phyloP scores from a whole-genome alignment of 2,113 vertebrate genomes.

The Acinonyx jubatus region DNA sequence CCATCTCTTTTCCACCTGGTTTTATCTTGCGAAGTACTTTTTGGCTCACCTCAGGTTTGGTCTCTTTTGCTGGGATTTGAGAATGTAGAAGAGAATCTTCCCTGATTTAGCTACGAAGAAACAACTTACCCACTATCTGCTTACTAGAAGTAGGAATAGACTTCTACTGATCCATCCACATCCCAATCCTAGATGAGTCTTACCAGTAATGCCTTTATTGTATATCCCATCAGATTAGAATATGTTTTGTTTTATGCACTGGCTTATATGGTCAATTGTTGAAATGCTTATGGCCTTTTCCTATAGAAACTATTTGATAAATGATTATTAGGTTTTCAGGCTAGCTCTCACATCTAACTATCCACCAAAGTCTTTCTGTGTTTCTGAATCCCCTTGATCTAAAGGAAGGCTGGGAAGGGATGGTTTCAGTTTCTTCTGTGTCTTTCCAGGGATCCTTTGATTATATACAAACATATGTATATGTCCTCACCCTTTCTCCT shows the following conservation, averaged over 20 bases:
- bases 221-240: not conserved
- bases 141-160: not conserved
- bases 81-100: not conserved
- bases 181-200: not conserved
- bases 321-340: not conserved
- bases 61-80: not conserved
- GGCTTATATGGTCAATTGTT: not conserved
- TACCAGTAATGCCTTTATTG: not conserved
- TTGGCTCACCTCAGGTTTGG: not conserved
- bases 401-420: not conserved
- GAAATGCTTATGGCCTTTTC: not conserved
- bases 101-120: not conserved
- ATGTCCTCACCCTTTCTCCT: not conserved
- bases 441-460: not conserved
- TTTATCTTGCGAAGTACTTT: not conserved
- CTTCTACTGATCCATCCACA: not conserved
- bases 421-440: not conserved
- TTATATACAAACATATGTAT: not conserved
- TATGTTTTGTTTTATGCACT: not conserved
- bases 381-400: not conserved
- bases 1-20: not conserved
- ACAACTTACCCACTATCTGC: not conserved
- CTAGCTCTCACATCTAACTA: not conserved
- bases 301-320: not conserved
- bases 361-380: not conserved